These are phyloP conservation scores for Drosophila watanabei DNA, from an alignment of 1,140 invertebrate species.

Conservation along the genomic window DNA sequence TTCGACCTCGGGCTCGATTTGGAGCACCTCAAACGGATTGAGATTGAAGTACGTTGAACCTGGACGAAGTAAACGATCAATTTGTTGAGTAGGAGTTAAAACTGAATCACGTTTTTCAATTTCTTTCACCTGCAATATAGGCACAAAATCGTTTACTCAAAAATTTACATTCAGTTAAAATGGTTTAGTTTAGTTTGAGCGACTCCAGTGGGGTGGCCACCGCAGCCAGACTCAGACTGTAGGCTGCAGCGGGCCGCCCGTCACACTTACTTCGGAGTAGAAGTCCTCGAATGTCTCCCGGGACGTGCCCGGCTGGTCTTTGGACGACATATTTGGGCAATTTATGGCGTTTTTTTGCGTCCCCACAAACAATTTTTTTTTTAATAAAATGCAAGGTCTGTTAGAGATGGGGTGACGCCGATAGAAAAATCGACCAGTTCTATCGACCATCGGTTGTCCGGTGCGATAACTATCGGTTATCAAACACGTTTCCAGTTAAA, in stretches of 20 bases:
- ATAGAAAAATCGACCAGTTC: background rate
- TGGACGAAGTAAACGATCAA: constrained; percentile 95
- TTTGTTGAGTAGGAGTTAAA: constrained; percentile 97
- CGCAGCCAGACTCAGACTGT: constrained; percentile 20
- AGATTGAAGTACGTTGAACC: constrained; percentile 98
- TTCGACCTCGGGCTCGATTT: constrained; percentile 95
- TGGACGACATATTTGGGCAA: constrained; percentile 60
- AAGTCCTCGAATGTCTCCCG: constrained; percentile 84
- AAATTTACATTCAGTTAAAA: constrained; percentile 46
- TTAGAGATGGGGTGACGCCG: constrained; percentile 3
- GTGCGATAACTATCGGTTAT: constrained; percentile 1
- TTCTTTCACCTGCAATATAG: constrained; percentile 86
- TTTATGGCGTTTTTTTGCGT: constrained; percentile 17
- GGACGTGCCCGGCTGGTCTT: constrained; percentile 71
- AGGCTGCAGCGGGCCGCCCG: constrained; percentile 16
- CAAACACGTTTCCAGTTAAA: constrained; percentile 6
- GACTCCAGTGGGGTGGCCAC: constrained; percentile 23
- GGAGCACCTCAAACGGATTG: constrained; percentile 98
- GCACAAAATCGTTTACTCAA: constrained; percentile 74
- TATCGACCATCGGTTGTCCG: background rate
- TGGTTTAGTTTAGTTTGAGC: constrained; percentile 34
- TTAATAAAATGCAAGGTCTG: constrained; percentile 36
- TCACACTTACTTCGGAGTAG: constrained; percentile 83
- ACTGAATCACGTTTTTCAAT: constrained; percentile 86
- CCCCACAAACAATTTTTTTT: constrained; percentile 11